These are phyloP conservation scores for Chirona hameri DNA, from an alignment of 2,888 invertebrate species.

Conservation along the genomic window DNA sequence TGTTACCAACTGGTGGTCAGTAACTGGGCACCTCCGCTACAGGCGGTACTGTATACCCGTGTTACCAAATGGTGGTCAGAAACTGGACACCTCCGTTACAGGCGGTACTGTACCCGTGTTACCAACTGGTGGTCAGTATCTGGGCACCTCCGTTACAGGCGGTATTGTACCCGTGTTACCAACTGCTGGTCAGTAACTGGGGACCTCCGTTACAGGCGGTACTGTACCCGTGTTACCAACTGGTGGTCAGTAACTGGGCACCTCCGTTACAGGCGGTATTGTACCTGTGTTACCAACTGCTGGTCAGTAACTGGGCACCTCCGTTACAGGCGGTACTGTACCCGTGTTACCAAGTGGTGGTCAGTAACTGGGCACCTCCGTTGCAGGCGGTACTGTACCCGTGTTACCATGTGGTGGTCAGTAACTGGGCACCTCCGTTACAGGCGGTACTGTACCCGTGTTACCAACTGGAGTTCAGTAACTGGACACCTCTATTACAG, in stretches of 20 bases:
- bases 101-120: conserved; percentile 62
- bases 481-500: conserved; percentile 68
- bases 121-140: conserved; percentile 71
- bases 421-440: conserved; percentile 71
- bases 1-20: conserved; percentile 74
- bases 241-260: conserved; percentile 75
- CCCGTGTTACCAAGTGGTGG: conserved; percentile 74
- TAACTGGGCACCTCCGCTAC: conserved; percentile 69
- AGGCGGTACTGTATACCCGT: conserved; percentile 60
- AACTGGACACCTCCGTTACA: conserved; percentile 69
- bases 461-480: conserved; percentile 72
- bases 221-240: conserved; percentile 73
- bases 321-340: conserved; percentile 55
- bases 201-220: conserved; percentile 58
- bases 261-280: conserved; percentile 55
- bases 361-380: conserved; percentile 77
- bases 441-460: conserved; percentile 60
- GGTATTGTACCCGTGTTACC: conserved; percentile 69
- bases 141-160: conserved; percentile 66
- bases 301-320: conserved; percentile 78
- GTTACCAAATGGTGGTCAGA: conserved; percentile 73
- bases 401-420: conserved; percentile 72
- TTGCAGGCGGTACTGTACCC: conserved; percentile 65
- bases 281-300: conserved; percentile 73
- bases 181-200: conserved; percentile 73